These are phyloP conservation scores for Brotogeris chrysoptera DNA, from an alignment of 2,797 vertebrate genomes.

Conservation along the genomic window DNA sequence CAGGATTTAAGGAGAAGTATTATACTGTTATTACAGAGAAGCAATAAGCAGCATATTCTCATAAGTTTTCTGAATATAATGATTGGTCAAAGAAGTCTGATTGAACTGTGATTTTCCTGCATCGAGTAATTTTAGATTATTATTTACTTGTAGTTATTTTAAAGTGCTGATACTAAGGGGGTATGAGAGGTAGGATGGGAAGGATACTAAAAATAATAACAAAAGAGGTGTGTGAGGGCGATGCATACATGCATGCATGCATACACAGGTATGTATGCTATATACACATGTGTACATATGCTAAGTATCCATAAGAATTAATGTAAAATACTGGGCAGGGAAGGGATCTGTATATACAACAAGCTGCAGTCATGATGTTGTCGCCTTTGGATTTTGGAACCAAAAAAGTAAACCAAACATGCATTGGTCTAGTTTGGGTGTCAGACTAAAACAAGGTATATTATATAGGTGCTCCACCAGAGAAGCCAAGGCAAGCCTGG, in stretches of 20 bases:
- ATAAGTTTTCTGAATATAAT: neutral
- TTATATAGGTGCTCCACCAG: neutral
- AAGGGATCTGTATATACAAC: neutral
- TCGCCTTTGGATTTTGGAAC: neutral
- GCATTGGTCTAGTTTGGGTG: neutral
- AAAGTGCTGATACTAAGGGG: neutral
- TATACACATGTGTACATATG: neutral
- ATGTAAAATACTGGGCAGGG: neutral
- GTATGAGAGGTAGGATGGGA: neutral
- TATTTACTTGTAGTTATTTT: neutral
- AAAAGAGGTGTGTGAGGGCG: neutral
- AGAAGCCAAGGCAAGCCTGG: neutral
- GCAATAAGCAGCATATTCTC: neutral
- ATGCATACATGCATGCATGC: accelerated
- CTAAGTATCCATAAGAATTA: neutral
- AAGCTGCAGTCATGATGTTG: neutral
- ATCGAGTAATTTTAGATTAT: neutral
- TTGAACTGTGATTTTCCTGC: neutral
- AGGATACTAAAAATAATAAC: neutral
- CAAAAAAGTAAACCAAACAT: neutral
- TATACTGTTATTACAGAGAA: neutral
- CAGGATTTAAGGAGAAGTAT: neutral
- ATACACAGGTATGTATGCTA: neutral
- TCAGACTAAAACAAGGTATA: neutral
- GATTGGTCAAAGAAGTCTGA: neutral